A percentile compares a stretch with the other conserved stretches of the same genome.
Conservation (phyloP, 2,113 vertebrate genomes). For the Chauna torquata region DNA sequence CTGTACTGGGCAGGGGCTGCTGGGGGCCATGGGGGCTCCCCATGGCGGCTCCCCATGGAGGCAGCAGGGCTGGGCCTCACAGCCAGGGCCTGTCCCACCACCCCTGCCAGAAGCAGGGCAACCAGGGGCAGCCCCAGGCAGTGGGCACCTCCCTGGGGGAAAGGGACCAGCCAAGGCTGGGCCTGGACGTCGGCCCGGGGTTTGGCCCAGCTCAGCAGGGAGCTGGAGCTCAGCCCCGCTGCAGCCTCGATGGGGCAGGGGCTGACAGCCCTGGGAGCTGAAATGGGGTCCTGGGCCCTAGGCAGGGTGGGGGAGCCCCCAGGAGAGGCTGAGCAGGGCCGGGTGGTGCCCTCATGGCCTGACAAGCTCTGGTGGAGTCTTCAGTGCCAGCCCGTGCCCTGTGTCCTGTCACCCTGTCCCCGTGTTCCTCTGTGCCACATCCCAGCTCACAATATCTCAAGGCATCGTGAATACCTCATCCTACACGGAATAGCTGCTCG, state of each 20-base stretch:
- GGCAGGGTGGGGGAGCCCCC: accelerated
- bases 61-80: neutral
- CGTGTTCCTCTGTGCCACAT: accelerated
- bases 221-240: accelerated
- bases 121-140: neutral
- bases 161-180: neutral
- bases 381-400: accelerated
- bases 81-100: accelerated
- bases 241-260: neutral
- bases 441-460: accelerated
- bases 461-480: neutral
- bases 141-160: neutral
- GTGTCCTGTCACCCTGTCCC: accelerated
- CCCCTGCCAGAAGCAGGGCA: neutral
- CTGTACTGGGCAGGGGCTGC: accelerated
- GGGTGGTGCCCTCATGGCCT: neutral
- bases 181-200: accelerated
- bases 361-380: neutral
- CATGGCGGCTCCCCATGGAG: accelerated
- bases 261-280: neutral
- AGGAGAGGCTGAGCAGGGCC: neutral
- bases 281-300: accelerated
- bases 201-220: neutral
- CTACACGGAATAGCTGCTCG: neutral
- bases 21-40: neutral